phyloP scores from a whole-genome alignment of 2,797 vertebrate genomes.

The Hyperoplus immaculatus region DNA sequence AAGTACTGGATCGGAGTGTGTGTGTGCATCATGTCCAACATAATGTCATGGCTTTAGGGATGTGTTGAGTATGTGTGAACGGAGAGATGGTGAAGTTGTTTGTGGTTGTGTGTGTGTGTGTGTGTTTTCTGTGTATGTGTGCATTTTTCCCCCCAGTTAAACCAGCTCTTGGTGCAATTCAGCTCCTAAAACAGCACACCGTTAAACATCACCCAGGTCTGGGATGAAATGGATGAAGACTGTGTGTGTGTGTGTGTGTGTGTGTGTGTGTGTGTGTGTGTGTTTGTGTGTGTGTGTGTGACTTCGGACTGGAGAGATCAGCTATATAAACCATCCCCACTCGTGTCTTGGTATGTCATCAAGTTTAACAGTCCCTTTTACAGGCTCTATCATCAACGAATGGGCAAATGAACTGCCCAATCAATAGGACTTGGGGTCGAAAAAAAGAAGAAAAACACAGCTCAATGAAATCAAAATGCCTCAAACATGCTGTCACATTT shows the following conservation, averaged over 20 bases:
- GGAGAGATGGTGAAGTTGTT: neutral
- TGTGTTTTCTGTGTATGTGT: neutral
- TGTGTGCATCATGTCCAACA: neutral
- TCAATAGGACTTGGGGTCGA: conserved; percentile 47
- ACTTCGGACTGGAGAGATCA: conserved; percentile 50
- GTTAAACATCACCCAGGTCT: conserved; percentile 34
- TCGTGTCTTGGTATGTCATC: conserved; percentile 70
- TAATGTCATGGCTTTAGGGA: neutral
- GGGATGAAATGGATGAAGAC: conserved; percentile 8
- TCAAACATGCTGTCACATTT: conserved; percentile 1
- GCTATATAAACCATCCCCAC: conserved; percentile 69
- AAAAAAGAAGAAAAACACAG: conserved; percentile 20
- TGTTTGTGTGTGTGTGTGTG: neutral
- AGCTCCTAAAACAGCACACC: conserved; percentile 32
- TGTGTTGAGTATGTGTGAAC: neutral
- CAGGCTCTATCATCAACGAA: conserved; percentile 62
- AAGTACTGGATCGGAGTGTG: conserved; percentile 1
- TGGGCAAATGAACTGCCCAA: conserved; percentile 56
- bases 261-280: neutral
- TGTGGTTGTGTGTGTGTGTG: neutral
- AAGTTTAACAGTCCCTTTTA: conserved; percentile 78
- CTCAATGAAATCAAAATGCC: neutral
- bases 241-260: conserved; percentile 7
- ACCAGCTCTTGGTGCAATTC: conserved; percentile 28
- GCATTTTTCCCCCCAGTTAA: conserved; percentile 20